Evolutionary conservation across 2,888 invertebrate genomes (phyloP), one percentile per base, ranked within the genome.

Genomic region (Blastobasis adustella): DNA sequence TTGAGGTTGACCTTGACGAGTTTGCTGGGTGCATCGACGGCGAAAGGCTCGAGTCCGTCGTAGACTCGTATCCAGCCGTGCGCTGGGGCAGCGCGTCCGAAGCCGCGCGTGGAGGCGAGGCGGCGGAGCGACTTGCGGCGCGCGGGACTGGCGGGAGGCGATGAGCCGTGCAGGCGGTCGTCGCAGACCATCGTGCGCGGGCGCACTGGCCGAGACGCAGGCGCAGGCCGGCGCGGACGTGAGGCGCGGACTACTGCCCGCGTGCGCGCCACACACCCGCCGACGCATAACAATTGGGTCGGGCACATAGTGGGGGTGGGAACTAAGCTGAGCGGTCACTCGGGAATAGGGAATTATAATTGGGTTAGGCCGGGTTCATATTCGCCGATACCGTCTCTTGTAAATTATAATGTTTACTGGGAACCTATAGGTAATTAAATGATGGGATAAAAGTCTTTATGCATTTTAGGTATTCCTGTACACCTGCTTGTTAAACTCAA

Each of bases 1-100:
- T 90, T 90, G 48, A 90, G 81, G 53, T 90, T 89, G 58, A 92
- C 88, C 65, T 91, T 90, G 58, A 91, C 88, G 51, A 89, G 77
- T 65, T 87, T 87, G 63, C 88, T 89, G 10, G 90, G 90, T 54
- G 90, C 86, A 61, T 90, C 82, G 23, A 79, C 63, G 47, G 82
- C 79, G 66, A 82, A 89, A 41, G 85, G 88, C 59, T 86, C 81
- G 39, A 86, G 87, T 53, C 91, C 91, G 56, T 90, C 91, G 67
- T 90, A 91, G 55, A 92, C 89, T 48, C 92, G 82, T 56, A 92
- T 89, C 92, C 92, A 92, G 53, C 92, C 91, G 59, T 89, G 86
- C 40, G 80, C 73, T 63, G 74, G 75, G 10, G 65, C 53, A 5
- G 70, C 51, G 40, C 71, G 76, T 37, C 79, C 50, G 65, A 89